Evolutionary conservation across 2,888 invertebrate species (phyloP), one percentile per base, ranked within the genome.

Genomic region (Lissocephala sabroskyi): DNA sequence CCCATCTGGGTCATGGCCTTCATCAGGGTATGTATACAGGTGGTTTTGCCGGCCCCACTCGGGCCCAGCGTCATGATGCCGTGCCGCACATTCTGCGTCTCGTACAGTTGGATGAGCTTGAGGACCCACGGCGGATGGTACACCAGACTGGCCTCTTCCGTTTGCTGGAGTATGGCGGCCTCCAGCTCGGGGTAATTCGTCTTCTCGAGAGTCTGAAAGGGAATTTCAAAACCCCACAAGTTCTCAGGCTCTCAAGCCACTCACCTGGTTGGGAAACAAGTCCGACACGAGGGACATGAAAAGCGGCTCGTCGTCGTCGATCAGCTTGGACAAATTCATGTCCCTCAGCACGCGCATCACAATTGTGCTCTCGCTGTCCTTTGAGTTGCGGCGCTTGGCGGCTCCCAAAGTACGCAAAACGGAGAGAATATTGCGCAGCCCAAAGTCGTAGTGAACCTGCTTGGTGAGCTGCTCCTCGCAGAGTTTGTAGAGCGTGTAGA

Each of bases 371-470:
- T 98, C 98, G 33, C 93, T 91, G 84, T 98, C 97, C 85, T 94
- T 94, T 6, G 90, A 92, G 85, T 97, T 97, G 6, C 92, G 90
- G 54, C 97, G 87, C 83, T 98, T 98, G 0, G 95, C 90, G 0
- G 97, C 95, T 5, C 98, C 98, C 11, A 98, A 87, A 5, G 96
- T 96, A 63, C 98, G 87, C 41, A 98, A 86, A 2, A 98, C 98
- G 0, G 98, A 98, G 11, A 98, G 86, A 76, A 98, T 98, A 82
- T 98, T 98, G 65, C 98, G 88, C 45, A 98, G 86, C 17, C 98
- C 98, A 80, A 98, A 98, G 86, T 98, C 98, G 82, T 98, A 98
- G 80, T 98, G 98, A 0, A 97, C 96, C 88, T 98, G 97, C 86
- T 98, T 98, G 1, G 97, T 97, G 7, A 98, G 87, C 83, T 98